These are phyloP conservation scores for Vulpes vulpes DNA, from an alignment of 2,113 vertebrate species.

Conservation along the genomic window DNA sequence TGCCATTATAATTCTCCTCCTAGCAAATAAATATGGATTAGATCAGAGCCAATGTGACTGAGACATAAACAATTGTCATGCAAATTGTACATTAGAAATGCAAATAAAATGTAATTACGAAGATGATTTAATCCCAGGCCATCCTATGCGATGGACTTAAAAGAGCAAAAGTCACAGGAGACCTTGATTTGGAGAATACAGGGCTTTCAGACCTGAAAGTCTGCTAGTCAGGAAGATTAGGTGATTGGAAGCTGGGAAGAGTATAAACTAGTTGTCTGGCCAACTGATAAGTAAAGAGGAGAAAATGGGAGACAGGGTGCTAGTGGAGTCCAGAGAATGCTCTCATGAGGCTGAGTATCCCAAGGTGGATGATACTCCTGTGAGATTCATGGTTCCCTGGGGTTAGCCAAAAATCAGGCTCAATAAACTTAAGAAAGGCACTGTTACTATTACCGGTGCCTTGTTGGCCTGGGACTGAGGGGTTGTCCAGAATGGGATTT, in stretches of 20 bases:
- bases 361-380: not conserved
- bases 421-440: not conserved
- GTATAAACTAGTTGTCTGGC: not conserved
- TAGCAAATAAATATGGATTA: slow-evolving; percentile 61
- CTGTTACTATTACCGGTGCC: not conserved
- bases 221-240: not conserved
- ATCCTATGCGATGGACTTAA: slow-evolving; percentile 65
- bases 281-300: not conserved
- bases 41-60: slow-evolving; percentile 59
- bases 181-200: slow-evolving; percentile 23
- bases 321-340: not conserved
- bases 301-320: not conserved
- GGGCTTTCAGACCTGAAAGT: not conserved
- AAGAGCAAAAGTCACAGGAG: slow-evolving; percentile 58
- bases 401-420: too few relatives aligned
- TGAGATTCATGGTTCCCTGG: not conserved
- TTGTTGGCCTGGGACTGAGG: not conserved
- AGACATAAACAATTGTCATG: slow-evolving; percentile 67
- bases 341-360: not conserved
- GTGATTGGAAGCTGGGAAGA: not conserved
- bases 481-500: not conserved
- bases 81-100: slow-evolving; percentile 77
- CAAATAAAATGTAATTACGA: slow-evolving; percentile 75
- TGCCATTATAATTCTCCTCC: not conserved
- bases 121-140: slow-evolving; percentile 72